Conservation (phyloP, 2,113 vertebrate genomes). For the Zonotrichia leucophrys region DNA sequence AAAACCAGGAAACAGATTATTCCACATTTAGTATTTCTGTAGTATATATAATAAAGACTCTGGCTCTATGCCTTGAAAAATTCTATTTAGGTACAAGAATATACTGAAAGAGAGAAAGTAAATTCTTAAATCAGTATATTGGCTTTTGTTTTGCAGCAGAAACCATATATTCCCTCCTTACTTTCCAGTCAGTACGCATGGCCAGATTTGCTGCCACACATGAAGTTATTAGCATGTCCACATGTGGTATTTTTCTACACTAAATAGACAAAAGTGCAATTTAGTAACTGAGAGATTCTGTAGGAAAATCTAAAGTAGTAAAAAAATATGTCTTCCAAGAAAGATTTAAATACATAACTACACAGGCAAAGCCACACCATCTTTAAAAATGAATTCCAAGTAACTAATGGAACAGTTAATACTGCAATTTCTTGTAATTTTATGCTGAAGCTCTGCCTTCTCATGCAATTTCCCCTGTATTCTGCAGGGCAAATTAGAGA, state of each 20-base stretch:
- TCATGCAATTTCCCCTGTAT: background rate
- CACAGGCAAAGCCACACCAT: background rate
- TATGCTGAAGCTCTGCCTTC: background rate
- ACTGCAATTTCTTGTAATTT: background rate
- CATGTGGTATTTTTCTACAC: background rate
- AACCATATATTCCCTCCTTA: slow-evolving; percentile 31
- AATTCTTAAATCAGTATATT: slow-evolving; percentile 26
- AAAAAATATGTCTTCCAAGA: background rate
- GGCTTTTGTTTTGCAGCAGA: slow-evolving; percentile 1
- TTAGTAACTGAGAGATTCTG: slow-evolving; percentile 44
- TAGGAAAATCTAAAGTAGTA: background rate
- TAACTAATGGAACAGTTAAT: background rate
- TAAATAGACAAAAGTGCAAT: slow-evolving; percentile 39
- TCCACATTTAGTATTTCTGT: background rate
- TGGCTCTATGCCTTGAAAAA: background rate
- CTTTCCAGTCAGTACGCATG: background rate
- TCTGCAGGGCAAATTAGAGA: background rate
- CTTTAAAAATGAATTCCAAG: background rate
- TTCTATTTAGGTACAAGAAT: background rate
- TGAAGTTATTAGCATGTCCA: background rate
- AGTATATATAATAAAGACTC: background rate
- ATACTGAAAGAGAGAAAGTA: background rate
- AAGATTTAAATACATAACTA: background rate
- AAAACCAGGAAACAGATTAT: background rate
- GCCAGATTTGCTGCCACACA: slow-evolving; percentile 2